Percentiles rank a stretch among this genome's conserved stretches.
These are phyloP conservation scores for Gonioctena quinquepunctata DNA, from an alignment of 1,140 invertebrate genomes.

Conservation along the genomic window DNA sequence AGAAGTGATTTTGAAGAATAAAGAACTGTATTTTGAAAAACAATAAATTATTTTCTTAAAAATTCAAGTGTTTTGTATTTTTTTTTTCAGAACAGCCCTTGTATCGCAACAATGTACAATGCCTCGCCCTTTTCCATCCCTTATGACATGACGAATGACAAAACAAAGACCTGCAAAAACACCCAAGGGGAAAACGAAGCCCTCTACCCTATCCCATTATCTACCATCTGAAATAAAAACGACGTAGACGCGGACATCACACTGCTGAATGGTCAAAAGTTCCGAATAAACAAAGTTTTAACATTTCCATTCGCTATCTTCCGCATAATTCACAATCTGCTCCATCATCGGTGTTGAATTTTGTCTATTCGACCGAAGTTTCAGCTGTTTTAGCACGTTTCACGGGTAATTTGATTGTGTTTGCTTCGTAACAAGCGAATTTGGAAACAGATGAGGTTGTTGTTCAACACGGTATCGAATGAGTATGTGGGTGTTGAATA, in stretches of 20 bases:
- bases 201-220: not conserved
- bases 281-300: not conserved
- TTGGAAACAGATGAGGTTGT: not conserved
- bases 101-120: no score
- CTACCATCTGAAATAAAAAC: no score
- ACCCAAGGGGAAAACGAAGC: not conserved
- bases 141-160: no score
- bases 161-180: no score
- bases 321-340: not conserved
- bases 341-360: not conserved
- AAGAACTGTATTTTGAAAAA: no score
- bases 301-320: not conserved
- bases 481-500: not conserved
- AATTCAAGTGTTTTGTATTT: no score
- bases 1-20: no score
- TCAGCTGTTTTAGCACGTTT: not conserved
- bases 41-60: no score
- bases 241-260: not conserved
- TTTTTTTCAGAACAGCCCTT: no score
- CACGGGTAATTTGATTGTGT: not conserved
- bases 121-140: no score
- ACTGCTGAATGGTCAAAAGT: not conserved
- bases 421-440: not conserved
- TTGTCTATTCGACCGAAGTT: not conserved
- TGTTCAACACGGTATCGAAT: not conserved